Base-by-base conservation (phyloP, 2,888 invertebrate species). In the Rhimphoctona megacephalus region DNA sequence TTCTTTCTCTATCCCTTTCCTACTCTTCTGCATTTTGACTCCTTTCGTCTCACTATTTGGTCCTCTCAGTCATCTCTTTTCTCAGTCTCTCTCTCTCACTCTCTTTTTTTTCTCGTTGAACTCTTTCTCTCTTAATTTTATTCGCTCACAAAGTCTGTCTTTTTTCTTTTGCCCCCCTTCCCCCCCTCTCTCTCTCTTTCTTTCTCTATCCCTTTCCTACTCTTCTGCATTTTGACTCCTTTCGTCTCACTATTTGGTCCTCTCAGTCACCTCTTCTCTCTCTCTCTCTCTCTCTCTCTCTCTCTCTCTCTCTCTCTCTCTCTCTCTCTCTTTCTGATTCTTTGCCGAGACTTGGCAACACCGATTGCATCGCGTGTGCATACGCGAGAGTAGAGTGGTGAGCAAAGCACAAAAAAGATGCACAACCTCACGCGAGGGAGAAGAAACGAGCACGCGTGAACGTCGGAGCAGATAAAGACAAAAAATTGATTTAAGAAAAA, bases 301-400 rank as follows among this genome's bases (percentile, higher is more conserved):
- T 85, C 78, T 73, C 69, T 78, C 39, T 74, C 76, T 74, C 72
- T 73, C 61, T 85, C 30, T 43, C 43, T 30, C 76, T 70, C 54
- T 49, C 74, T 80, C 52, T 61, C 46, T 57, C 52, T 46, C 74
- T 82, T 66, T 74, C 39, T 25, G 46, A 61, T 61, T 78, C 81
- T 83, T 46, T 76, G 81, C 72, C 36, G 46, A 52, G 86, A 81
- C 83, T 83, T 78, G 84, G 85, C 85, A 88, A 88, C 83, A 77
- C 69, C 81, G 85, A 88, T 87, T 83, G 83, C 82, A 81, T 69
- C 77, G 69, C 72, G 74, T 81, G 86, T 86, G 82, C 80, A 54
- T 64, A 78, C 70, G 43, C 74, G 64, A 83, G 72, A 19, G 64
- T 19, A 36, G 64, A 81, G 66, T 78, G 78, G 72, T 33, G 81